These are phyloP conservation scores for Oreotrochilus melanogaster DNA, from an alignment of 2,113 vertebrate genomes.

Conservation along the genomic window DNA sequence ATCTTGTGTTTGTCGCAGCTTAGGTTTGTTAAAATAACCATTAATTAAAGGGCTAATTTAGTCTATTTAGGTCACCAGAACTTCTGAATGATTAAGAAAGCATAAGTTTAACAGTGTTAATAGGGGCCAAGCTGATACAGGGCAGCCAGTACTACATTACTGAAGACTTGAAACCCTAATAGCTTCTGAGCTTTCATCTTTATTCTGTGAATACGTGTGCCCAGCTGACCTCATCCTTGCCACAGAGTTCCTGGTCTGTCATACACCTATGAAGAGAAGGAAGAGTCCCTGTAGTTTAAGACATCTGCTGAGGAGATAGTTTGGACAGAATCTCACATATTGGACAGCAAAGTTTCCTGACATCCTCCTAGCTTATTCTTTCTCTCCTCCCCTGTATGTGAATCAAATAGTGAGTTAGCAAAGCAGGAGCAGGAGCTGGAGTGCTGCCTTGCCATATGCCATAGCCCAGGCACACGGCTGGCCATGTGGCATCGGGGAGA, in stretches of 20 bases:
- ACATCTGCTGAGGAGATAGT: not conserved
- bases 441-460: constrained; percentile 4
- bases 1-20: not conserved
- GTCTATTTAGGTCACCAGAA: not conserved
- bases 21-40: not conserved
- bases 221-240: not conserved
- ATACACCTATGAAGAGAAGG: not conserved
- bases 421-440: constrained; percentile 12
- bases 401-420: not conserved
- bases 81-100: not conserved
- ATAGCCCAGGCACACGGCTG: not conserved
- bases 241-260: not conserved
- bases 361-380: not conserved
- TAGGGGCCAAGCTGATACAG: not conserved
- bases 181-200: not conserved
- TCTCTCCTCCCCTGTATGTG: not conserved
- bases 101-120: not conserved
- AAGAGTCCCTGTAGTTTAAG: constrained; percentile 23
- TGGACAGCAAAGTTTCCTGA: not conserved
- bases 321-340: not conserved
- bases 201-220: not conserved
- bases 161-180: not conserved
- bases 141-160: not conserved
- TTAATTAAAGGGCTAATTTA: constrained; percentile 3
- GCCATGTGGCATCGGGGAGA: not conserved